These are phyloP conservation scores for Urocolius indicus DNA, from an alignment of 2,113 vertebrate species.

Conservation along the genomic window DNA sequence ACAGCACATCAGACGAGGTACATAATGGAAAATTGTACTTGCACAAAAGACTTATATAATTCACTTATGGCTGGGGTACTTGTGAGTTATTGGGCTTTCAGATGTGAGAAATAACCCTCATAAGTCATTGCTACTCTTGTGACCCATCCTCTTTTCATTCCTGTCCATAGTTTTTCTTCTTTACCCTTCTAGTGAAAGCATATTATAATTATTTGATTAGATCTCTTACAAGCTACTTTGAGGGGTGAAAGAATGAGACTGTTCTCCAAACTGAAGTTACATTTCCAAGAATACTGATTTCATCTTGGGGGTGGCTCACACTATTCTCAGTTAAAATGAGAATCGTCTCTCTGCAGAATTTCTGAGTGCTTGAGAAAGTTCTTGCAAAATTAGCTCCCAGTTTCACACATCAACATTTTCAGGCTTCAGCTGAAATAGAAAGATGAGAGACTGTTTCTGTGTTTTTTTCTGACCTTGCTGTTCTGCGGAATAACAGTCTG, in stretches of 20 bases:
- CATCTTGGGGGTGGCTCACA: not conserved
- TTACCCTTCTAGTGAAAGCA: not conserved
- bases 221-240: not conserved
- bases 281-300: not conserved
- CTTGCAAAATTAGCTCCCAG: not conserved
- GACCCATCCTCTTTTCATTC: slow-evolving; percentile 22
- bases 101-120: slow-evolving; percentile 31
- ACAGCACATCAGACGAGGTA: not conserved
- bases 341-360: not conserved
- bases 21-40: slow-evolving; percentile 22
- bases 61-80: slow-evolving; percentile 5
- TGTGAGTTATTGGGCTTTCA: slow-evolving; percentile 42
- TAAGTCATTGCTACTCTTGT: slow-evolving; percentile 32
- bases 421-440: not conserved
- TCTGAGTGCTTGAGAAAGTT: not conserved
- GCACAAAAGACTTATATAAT: slow-evolving; percentile 12
- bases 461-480: not conserved
- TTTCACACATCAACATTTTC: not conserved
- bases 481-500: not conserved
- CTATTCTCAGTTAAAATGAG: not conserved
- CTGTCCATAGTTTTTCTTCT: not conserved
- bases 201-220: slow-evolving; percentile 38
- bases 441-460: not conserved
- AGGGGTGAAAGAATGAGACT: not conserved
- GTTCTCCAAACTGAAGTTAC: not conserved